Evolutionary conservation across 2,113 vertebrate species (phyloP).

Genomic region (Melanotaenia duboulayi): DNA sequence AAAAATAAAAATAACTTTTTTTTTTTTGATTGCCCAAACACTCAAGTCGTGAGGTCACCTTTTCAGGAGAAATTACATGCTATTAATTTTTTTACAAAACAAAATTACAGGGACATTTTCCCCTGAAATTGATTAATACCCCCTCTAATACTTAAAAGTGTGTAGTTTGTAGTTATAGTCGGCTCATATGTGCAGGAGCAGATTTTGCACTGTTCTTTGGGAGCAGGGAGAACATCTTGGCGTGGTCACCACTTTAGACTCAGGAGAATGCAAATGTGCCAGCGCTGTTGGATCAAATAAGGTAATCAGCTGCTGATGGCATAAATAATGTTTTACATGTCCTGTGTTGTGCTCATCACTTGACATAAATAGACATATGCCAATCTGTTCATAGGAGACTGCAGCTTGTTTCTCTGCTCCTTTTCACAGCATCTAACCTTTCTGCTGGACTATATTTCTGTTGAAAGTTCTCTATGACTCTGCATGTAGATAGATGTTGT

Average conservation of each 20-base stretch:
- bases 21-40: conserved; percentile 29
- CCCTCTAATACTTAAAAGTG: conserved; percentile 59
- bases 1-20: no score
- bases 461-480: no score
- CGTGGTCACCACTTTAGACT: conserved; percentile 34
- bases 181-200: conserved; percentile 53
- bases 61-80: conserved; percentile 66
- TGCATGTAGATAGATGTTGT: neutral
- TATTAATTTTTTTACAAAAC: conserved; percentile 46
- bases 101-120: conserved; percentile 38
- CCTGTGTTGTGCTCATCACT: conserved; percentile 24
- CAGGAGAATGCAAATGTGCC: conserved; percentile 38
- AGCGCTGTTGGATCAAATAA: conserved; percentile 43
- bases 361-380: neutral
- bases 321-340: conserved; percentile 44
- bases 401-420: neutral
- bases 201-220: conserved; percentile 28
- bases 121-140: conserved; percentile 64
- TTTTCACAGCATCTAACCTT: no score
- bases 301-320: conserved; percentile 37
- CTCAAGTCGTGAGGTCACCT: conserved; percentile 56
- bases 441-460: neutral
- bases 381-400: neutral
- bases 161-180: conserved; percentile 61
- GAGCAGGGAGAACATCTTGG: conserved; percentile 44